These are phyloP conservation scores for Cerceris rybyensis DNA, from an alignment of 2,888 invertebrate genomes.

Conservation along the genomic window DNA sequence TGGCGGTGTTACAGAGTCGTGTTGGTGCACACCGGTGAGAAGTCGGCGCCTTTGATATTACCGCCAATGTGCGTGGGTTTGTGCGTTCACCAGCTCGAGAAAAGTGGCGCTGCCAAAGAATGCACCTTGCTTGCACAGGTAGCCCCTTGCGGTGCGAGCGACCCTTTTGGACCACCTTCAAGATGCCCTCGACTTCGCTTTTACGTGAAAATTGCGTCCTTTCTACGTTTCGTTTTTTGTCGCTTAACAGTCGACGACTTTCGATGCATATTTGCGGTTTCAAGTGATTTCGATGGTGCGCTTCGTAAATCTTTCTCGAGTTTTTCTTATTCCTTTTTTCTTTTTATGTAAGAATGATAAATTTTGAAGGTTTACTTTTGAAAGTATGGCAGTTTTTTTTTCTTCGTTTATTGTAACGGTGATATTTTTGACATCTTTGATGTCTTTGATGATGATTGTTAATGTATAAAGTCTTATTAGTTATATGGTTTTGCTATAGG, in stretches of 20 bases:
- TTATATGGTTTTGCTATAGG: no score
- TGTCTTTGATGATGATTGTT: no score
- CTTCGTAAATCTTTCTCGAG: no score
- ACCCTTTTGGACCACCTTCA: slow-evolving; percentile 13
- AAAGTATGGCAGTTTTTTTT: no score
- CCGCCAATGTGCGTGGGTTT: slow-evolving; percentile 45
- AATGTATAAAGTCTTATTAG: no score
- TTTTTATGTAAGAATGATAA: no score
- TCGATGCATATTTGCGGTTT: neutral
- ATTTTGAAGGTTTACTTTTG: no score
- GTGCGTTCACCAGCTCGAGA: slow-evolving; percentile 44
- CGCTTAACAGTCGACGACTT: neutral
- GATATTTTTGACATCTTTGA: no score
- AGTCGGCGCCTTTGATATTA: slow-evolving; percentile 67
- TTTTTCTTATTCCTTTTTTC: no score
- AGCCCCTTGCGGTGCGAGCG: slow-evolving; percentile 27
- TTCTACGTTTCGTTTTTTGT: neutral
- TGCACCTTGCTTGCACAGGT: slow-evolving; percentile 70
- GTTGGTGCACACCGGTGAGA: slow-evolving; percentile 38
- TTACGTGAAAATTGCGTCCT: slow-evolving; percentile 22
- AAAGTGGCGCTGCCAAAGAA: slow-evolving; percentile 66
- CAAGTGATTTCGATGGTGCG: no score
- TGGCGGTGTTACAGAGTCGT: neutral
- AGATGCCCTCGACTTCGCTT: slow-evolving; percentile 7
- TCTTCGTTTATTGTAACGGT: no score